Conservation (phyloP, 1,140 invertebrate species). For the Pseudobourletiella spinata region DNA sequence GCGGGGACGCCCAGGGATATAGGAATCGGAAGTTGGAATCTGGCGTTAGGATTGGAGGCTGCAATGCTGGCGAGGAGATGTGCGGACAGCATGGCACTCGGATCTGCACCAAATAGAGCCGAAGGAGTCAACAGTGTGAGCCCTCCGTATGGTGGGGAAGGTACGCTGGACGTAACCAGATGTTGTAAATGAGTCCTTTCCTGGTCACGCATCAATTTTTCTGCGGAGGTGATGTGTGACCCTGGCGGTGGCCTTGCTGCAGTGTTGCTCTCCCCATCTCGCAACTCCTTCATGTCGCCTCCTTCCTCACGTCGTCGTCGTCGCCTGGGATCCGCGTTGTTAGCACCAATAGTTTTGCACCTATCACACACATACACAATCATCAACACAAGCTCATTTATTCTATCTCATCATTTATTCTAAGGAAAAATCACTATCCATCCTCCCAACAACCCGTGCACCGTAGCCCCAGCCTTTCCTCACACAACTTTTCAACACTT, state of each 20-base stretch:
- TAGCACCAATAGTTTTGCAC: constrained; percentile 13
- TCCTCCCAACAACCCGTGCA: not conserved
- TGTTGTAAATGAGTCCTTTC: constrained; percentile 27
- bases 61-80: constrained; percentile 27
- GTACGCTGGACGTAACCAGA: constrained; percentile 22
- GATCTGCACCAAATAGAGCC: constrained; percentile 13
- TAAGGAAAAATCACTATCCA: not conserved
- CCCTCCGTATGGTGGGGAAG: constrained; percentile 21
- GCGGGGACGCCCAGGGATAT: constrained; percentile 15
- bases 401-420: not conserved
- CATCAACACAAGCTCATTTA: not conserved
- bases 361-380: not conserved
- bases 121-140: constrained; percentile 17
- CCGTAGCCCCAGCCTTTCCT: no score
- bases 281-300: constrained; percentile 25
- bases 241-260: constrained; percentile 6
- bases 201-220: constrained; percentile 16
- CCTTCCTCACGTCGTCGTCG: not conserved
- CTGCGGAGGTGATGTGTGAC: constrained; percentile 8
- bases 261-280: constrained; percentile 16
- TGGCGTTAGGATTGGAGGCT: constrained; percentile 20
- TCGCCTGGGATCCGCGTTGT: not conserved
- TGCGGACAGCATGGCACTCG: constrained; percentile 21
- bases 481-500: no score
- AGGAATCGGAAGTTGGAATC: constrained; percentile 32